Evolutionary conservation across 2,797 vertebrate genomes (phyloP).

Genomic region (Echeneis naucrates): DNA sequence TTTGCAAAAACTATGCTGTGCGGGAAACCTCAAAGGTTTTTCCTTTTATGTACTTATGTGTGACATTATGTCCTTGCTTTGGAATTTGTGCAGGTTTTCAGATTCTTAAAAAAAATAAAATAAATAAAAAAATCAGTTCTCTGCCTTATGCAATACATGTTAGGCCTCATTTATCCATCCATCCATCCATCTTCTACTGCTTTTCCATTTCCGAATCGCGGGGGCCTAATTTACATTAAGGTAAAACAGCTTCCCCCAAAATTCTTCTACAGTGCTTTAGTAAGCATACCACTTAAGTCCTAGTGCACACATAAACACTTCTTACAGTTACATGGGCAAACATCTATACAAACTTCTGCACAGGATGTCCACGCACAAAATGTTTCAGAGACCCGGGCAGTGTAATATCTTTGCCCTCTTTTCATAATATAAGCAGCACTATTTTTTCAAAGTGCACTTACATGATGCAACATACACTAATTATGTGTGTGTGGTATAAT

Average conservation of each 20-base stretch:
- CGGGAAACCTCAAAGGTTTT: background rate
- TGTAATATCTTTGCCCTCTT: background rate
- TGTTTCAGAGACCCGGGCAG: background rate
- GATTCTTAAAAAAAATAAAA: background rate
- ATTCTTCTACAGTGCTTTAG: background rate
- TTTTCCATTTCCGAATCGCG: too few relatives aligned
- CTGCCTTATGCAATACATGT: background rate
- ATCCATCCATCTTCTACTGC: too few relatives aligned
- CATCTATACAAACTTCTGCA: background rate
- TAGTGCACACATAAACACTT: background rate
- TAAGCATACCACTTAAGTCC: background rate
- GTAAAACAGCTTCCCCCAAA: background rate
- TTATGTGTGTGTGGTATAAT: conserved; percentile 1
- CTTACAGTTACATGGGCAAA: background rate
- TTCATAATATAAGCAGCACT: background rate
- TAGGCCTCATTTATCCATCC: too few relatives aligned
- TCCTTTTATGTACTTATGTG: background rate
- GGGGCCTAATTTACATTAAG: background rate
- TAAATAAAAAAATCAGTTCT: background rate
- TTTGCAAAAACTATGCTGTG: background rate
- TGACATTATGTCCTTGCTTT: background rate
- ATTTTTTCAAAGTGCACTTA: background rate
- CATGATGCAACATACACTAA: background rate
- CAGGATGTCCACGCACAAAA: background rate
- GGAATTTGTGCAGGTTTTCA: background rate